A percentile compares a stretch with the other conserved stretches of the same genome.
Evolutionary conservation across 2,888 invertebrate genomes (phyloP).

Genomic region (Strigamia transsilvanica): DNA sequence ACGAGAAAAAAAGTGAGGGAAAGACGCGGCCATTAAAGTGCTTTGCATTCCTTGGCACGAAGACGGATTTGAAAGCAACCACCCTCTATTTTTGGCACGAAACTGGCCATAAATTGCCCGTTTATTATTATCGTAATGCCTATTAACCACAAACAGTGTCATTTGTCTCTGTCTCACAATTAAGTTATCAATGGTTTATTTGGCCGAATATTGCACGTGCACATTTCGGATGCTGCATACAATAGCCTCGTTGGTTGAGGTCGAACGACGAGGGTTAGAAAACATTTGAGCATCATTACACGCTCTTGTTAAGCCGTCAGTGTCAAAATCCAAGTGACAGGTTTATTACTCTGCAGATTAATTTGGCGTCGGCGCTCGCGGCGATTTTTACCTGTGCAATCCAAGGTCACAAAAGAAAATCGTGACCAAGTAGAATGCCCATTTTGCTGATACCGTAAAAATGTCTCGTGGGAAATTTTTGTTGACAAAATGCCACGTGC

Average conservation of each 20-base stretch:
- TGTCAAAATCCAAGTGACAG: constrained; percentile 31
- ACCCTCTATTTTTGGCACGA: constrained; percentile 2
- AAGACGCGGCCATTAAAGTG: constrained; percentile 4
- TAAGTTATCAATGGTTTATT: constrained; percentile 15
- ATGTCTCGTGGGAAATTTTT: constrained; percentile 4
- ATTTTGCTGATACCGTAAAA: background rate
- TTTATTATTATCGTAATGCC: background rate
- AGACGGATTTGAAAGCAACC: background rate
- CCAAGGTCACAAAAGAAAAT: background rate
- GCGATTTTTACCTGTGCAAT: background rate
- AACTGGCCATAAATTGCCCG: background rate
- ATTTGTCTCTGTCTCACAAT: constrained; percentile 15
- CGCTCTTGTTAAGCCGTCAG: constrained; percentile 52
- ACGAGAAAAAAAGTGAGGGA: background rate
- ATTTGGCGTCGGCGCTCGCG: constrained; percentile 18
- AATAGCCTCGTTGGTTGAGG: constrained; percentile 20
- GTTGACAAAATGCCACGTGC: constrained; percentile 10
- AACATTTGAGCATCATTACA: constrained; percentile 52
- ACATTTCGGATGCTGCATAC: background rate
- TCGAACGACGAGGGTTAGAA: constrained; percentile 43
- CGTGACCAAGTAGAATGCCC: background rate
- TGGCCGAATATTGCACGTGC: background rate
- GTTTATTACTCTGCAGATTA: constrained; percentile 43
- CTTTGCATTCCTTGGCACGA: constrained; percentile 10
- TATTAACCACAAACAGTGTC: constrained; percentile 5